phyloP scores from a whole-genome alignment of 2,888 invertebrate genomes.

The Pseudoips prasinana region DNA sequence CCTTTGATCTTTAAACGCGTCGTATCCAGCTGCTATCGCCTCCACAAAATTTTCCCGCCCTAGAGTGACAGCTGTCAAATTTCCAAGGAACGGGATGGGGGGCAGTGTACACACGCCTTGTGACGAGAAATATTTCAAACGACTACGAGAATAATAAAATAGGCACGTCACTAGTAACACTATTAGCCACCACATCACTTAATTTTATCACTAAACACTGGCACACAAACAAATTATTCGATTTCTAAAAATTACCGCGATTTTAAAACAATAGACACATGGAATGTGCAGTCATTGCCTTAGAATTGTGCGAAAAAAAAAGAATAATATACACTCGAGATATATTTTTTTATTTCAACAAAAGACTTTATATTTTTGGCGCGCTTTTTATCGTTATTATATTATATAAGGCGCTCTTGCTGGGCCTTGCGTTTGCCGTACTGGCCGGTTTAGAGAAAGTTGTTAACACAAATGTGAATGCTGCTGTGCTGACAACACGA shows the following conservation, averaged over 20 bases:
- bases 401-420: no score
- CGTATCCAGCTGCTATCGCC: slow-evolving; percentile 53
- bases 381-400: no score
- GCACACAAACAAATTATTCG: neutral
- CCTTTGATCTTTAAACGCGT: slow-evolving; percentile 56
- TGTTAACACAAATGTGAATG: slow-evolving; percentile 20
- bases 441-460: slow-evolving; percentile 38
- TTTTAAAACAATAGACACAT: no score
- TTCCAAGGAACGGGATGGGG: slow-evolving; percentile 55
- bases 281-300: no score
- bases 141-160: slow-evolving; percentile 45
- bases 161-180: slow-evolving; percentile 44
- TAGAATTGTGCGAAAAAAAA: no score
- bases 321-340: no score
- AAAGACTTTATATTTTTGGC: no score
- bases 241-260: no score
- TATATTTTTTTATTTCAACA: no score
- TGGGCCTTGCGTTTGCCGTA: no score
- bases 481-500: slow-evolving; percentile 17
- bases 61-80: slow-evolving; percentile 56
- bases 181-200: slow-evolving; percentile 44
- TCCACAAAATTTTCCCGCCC: slow-evolving; percentile 59
- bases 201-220: slow-evolving; percentile 2
- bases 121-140: slow-evolving; percentile 51
- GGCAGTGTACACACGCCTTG: slow-evolving; percentile 48